phyloP scores from a whole-genome alignment of 2,113 vertebrate species.

The Isichthys henryi region DNA sequence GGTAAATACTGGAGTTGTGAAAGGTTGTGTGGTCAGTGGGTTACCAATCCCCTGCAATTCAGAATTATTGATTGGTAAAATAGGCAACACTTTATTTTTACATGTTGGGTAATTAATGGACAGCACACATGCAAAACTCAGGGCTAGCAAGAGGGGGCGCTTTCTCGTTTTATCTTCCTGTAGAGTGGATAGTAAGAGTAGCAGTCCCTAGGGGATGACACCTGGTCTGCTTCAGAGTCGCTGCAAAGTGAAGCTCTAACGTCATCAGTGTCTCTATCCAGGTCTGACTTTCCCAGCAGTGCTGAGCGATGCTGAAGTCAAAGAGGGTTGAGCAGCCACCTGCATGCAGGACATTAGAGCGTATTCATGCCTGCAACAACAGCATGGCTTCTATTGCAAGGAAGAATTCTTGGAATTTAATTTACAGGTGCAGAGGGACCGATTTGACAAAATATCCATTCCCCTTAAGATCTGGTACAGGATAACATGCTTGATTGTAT shows the following conservation, averaged over 20 bases:
- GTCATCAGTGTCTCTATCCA: not conserved
- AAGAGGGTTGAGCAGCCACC: not conserved
- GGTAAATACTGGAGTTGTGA: not conserved
- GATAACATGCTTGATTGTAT: not conserved
- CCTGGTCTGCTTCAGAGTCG: not conserved
- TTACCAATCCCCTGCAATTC: not conserved
- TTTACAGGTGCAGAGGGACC: constrained; percentile 4
- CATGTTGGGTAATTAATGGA: not conserved
- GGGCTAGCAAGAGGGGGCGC: not conserved
- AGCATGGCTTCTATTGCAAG: not conserved
- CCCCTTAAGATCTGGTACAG: not conserved
- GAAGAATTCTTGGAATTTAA: constrained; percentile 1
- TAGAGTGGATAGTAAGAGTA: not conserved
- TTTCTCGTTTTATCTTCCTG: not conserved
- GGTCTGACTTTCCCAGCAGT: not conserved
- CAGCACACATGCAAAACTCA: not conserved
- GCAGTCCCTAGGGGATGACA: not conserved
- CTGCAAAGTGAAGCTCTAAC: not conserved
- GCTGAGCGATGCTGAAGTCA: not conserved
- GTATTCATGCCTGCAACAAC: not conserved
- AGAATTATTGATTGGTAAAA: not conserved
- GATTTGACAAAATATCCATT: not conserved
- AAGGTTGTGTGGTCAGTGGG: not conserved
- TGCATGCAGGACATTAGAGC: not conserved
- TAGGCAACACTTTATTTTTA: not conserved